Evolutionary conservation across 2,113 vertebrate species (phyloP), one percentile per base, ranked within the genome.

Genomic region (Seriola rivoliana): DNA sequence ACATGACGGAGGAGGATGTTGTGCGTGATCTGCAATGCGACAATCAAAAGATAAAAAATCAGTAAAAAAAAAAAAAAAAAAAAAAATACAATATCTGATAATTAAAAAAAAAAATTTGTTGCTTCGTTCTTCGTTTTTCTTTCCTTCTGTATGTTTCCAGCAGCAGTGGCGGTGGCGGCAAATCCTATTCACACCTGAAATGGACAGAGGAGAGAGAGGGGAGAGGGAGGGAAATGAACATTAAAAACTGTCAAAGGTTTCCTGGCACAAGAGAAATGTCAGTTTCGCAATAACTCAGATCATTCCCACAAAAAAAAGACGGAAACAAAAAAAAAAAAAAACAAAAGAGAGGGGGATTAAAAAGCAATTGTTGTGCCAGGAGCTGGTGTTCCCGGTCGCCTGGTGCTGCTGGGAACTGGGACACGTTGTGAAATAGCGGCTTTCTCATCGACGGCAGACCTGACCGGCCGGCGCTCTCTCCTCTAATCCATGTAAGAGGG

Each of bases 11-110:
- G 70, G 64, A 66, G 23, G 80, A 81, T 46, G 89, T 74, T 80
- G 84, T 86, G 91, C 57, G 81, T 86, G 75, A 86, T 40, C 88
- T 40, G 58, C 16, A 76, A 65, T 76, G 91, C 69, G 74, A 91
- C 89, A 85, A 87, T 91, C 84, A 87, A 70, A 60, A 89, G 78
- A 85, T 79, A 60, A 77, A 84, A 79, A 84, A 85, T 65, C 21
- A 8, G 48, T 75, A 10, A 4, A 13, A n/a, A 62, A 48, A 42
- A 52, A 57, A 48, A 48, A 4, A 38, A 34, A 70, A 38, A 34
- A 70, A 44, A 74, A 69, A 80, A 71, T 54, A n/a, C 48, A 54
- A 58, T 60, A 73, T 88, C 76, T 83, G 66, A 80, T 76, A 17
- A 21, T 78, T 64, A 50, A 68, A 80, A 78, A 63, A 58, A 64